Conservation (phyloP, 1,140 invertebrate genomes). For the Chionoecetes opilio region DNA sequence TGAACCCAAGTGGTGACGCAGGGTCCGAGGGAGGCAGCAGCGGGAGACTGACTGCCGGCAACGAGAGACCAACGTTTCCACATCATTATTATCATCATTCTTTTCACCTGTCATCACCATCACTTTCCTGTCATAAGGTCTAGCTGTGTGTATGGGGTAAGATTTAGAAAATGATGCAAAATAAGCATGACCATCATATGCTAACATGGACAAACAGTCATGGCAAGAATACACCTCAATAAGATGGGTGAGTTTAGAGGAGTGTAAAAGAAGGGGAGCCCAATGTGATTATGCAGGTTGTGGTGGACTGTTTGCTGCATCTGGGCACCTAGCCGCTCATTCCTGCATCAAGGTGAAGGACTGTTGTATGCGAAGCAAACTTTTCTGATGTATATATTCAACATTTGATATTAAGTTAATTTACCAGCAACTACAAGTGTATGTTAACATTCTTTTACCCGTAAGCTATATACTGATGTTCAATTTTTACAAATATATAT, state of each 20-base stretch:
- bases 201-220: not conserved
- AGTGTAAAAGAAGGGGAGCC: not conserved
- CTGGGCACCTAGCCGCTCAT: not conserved
- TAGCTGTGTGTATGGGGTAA: not conserved
- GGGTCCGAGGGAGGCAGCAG: not conserved
- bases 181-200: not conserved
- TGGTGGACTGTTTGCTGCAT: not conserved
- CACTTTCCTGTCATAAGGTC: not conserved
- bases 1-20: conserved; percentile 69
- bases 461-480: not conserved
- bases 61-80: not conserved
- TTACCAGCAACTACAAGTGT: not conserved
- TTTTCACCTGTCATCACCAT: not conserved
- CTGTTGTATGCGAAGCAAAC: not conserved
- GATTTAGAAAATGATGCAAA: not conserved
- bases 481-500: conserved; percentile 3
- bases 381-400: not conserved
- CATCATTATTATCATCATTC: not conserved
- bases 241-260: not conserved
- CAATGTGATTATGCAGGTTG: not conserved
- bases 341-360: not conserved
- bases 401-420: not conserved
- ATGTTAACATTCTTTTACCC: not conserved
- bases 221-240: not conserved
- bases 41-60: not conserved